Evolutionary conservation across 2,797 vertebrate genomes (phyloP).

Genomic region (Okamejei kenojei): DNA sequence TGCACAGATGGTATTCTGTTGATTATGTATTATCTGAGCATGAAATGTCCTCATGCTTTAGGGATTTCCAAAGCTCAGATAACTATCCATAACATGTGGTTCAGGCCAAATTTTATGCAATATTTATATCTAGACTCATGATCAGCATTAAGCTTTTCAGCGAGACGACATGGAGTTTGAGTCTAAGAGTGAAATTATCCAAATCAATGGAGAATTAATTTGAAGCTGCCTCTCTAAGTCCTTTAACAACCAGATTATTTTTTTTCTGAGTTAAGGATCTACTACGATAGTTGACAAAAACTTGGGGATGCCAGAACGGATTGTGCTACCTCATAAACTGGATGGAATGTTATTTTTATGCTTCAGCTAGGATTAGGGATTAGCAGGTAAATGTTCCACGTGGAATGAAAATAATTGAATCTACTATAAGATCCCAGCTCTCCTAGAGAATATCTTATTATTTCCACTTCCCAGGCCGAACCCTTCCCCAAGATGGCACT

Average conservation of each 20-base stretch:
- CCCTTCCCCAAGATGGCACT: background rate
- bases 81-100: background rate
- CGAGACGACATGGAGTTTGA: background rate
- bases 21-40: background rate
- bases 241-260: background rate
- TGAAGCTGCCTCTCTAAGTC: background rate
- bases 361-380: background rate
- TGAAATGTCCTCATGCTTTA: background rate
- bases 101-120: background rate
- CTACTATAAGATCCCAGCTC: background rate
- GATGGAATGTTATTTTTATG: background rate
- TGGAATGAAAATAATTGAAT: background rate
- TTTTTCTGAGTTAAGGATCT: background rate
- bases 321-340: background rate
- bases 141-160: background rate
- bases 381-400: background rate
- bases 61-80: background rate
- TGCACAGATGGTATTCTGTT: conserved; percentile 3
- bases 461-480: background rate
- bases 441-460: background rate
- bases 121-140: background rate
- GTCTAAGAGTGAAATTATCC: background rate
- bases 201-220: background rate
- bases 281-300: background rate
- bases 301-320: background rate